phyloP scores from a whole-genome alignment of 2,113 vertebrate species.

The Tragelaphus strepsiceros region DNA sequence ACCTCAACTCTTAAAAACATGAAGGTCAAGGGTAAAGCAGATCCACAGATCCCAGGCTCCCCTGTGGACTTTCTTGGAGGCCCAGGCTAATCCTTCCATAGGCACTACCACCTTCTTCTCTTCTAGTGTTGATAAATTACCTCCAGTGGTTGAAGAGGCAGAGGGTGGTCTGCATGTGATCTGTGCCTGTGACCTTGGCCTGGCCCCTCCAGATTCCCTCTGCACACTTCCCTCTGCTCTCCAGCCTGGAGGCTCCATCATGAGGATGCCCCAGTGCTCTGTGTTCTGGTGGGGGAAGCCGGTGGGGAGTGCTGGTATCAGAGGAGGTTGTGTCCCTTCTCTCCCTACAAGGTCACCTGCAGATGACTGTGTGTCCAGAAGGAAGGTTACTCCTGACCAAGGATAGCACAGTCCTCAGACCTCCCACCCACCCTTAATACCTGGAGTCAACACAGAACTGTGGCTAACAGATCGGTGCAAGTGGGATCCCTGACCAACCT shows the following conservation, averaged over 20 bases:
- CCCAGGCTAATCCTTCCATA: background rate
- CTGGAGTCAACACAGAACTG: background rate
- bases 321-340: background rate
- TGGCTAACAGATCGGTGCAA: no score
- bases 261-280: no score
- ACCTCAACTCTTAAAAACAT: background rate
- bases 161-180: accelerated
- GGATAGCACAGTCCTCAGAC: background rate
- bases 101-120: background rate
- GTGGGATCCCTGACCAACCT: background rate
- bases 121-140: background rate
- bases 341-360: background rate
- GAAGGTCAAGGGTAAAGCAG: background rate
- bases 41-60: background rate
- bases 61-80: background rate
- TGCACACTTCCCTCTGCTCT: background rate
- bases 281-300: background rate
- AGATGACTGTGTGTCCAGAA: background rate
- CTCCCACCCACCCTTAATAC: background rate
- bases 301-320: background rate
- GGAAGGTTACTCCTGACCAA: background rate
- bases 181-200: background rate
- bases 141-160: background rate
- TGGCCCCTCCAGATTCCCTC: background rate
- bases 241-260: background rate